Evolutionary conservation across 2,888 invertebrate species (phyloP).

Genomic region (Alloplasta piceator): DNA sequence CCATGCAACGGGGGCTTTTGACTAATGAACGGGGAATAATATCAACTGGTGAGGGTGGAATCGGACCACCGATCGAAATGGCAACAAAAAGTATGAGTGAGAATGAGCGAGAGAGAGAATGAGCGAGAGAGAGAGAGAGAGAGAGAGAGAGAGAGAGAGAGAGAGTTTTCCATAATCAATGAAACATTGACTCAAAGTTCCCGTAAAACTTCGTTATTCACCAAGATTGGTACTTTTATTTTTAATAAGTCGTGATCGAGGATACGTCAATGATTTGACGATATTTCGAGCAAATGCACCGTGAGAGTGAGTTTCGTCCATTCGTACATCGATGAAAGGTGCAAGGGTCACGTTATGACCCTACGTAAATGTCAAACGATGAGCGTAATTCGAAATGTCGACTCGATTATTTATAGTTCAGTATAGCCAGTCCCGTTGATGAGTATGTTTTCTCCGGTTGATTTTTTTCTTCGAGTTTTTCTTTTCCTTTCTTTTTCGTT

Average conservation of each 20-base stretch:
- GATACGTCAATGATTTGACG: neutral
- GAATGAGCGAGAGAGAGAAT: neutral
- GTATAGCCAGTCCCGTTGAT: constrained; percentile 72
- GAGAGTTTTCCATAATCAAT: too few relatives aligned
- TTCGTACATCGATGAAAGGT: constrained; percentile 1
- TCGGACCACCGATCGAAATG: constrained; percentile 60
- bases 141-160: too few relatives aligned
- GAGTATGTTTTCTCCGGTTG: constrained; percentile 71
- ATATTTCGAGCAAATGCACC: neutral
- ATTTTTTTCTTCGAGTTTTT: constrained; percentile 36
- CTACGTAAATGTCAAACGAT: constrained; percentile 77
- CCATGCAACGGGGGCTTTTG: constrained; percentile 41
- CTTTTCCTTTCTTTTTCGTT: constrained; percentile 33
- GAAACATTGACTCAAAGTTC: constrained; percentile 26
- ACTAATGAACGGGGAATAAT: constrained; percentile 60
- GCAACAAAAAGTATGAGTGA: constrained; percentile 17
- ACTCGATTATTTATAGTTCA: constrained; percentile 78
- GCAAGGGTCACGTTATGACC: constrained; percentile 34
- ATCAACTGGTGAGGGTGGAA: neutral
- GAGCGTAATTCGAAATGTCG: constrained; percentile 74
- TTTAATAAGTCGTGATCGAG: too few relatives aligned
- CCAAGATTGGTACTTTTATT: neutral
- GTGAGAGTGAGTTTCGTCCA: neutral
- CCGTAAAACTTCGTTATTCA: constrained; percentile 6
- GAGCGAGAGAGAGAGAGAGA: too few relatives aligned